Evolutionary conservation across 2,888 invertebrate genomes (phyloP), one percentile per base, ranked within the genome.

Genomic region (Formica aserva): DNA sequence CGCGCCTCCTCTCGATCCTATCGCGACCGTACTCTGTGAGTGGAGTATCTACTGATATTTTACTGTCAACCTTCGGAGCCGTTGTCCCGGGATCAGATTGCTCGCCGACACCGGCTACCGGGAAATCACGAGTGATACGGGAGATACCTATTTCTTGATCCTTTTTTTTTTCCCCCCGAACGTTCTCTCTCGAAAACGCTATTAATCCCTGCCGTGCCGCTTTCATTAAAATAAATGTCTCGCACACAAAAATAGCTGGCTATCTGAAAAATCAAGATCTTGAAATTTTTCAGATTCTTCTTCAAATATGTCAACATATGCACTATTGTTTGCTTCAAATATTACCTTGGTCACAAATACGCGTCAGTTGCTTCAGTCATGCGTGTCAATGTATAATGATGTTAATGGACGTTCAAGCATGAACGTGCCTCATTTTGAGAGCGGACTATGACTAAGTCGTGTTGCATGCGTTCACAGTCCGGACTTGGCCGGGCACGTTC

Each of bases 21-120:
- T 89, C 89, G 86, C 81, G 62, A 62, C 75, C 80, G 85, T 85
- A 87, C 86, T 41, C 41, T 86, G 55, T 29, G 87, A 90, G 85
- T 83, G n/a, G 8, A 82, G 89, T 90, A 89, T 86, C 90, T 86
- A 89, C 93, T 94, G 94, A 94, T 94, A 94, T 94, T 94, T 94
- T 94, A 94, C 94, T 94, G 94, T 94, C 94, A 93, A 92, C 92
- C 93, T 94, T 93, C 93, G 92, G 93, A 94, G 94, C 92, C 92
- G 93, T 93, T 93, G 93, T 92, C 92, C 92, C 84, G 88, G 89
- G 91, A 94, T 94, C 94, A 93, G 94, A 94, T 94, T 93, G 92
- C 91, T 87, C 84, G 85, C 91, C 91, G 89, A 92, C 89, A 89
- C 91, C 89, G 78, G 91, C 93, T 93, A 93, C 93, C 88, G 91